Percentiles rank a stretch among this genome's conserved stretches.
phyloP scores from a whole-genome alignment of 37 sponge, comb jelly and placozoan species.

The Aplysina aerophoba region DNA sequence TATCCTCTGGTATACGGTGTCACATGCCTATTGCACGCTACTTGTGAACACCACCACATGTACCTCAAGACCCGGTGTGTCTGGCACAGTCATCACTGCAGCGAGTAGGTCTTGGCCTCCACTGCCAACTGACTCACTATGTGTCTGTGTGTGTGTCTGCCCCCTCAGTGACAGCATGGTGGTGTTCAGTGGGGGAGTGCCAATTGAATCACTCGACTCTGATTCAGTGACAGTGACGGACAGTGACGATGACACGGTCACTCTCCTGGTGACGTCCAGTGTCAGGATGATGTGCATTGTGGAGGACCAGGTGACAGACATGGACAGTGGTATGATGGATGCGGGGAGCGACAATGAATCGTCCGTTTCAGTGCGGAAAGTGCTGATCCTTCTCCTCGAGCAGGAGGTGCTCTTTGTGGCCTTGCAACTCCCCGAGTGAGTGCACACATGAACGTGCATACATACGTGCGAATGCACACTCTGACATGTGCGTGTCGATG shows the following conservation, averaged over 20 bases:
- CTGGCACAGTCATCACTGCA: too few species aligned
- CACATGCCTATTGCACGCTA: too few species aligned
- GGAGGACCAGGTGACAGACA: slow-evolving; percentile 66
- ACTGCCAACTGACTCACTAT: background rate
- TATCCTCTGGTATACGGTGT: too few species aligned
- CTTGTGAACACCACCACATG: too few species aligned
- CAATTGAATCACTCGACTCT: slow-evolving; percentile 59
- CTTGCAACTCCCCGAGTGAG: slow-evolving; percentile 75
- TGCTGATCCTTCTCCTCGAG: slow-evolving; percentile 75
- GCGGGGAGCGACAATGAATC: slow-evolving; percentile 30
- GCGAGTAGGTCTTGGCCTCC: background rate
- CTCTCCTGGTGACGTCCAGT: slow-evolving; percentile 76
- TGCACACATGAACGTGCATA: background rate
- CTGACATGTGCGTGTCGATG: too few species aligned
- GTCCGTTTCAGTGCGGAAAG: slow-evolving; percentile 27
- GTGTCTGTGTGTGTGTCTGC: too few species aligned
- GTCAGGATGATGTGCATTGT: slow-evolving; percentile 70
- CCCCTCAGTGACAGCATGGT: slow-evolving; percentile 56
- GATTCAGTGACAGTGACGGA: slow-evolving; percentile 66
- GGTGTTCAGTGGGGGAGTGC: slow-evolving; percentile 74
- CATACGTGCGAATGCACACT: background rate
- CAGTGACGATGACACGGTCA: slow-evolving; percentile 23
- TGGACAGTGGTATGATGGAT: slow-evolving; percentile 83
- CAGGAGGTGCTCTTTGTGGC: slow-evolving; percentile 82
- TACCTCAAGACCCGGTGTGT: too few species aligned